phyloP scores from a whole-genome alignment of 2,888 invertebrate species.

The Bembecia ichneumoniformis region DNA sequence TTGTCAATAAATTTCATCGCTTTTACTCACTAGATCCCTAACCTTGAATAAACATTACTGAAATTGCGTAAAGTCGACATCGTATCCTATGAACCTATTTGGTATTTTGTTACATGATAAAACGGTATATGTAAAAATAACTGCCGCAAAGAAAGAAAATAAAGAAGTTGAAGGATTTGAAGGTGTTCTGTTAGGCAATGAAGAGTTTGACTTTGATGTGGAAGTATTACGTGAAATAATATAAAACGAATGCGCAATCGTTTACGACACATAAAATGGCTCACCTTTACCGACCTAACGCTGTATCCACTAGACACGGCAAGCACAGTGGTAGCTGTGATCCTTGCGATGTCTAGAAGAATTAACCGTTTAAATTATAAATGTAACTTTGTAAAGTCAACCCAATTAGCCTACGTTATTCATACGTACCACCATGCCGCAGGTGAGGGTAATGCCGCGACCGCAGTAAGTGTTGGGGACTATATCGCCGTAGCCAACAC shows the following conservation, averaged over 20 bases:
- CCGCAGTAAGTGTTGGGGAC: conserved; percentile 99
- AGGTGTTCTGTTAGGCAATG: conserved; percentile 24
- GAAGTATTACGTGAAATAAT: conserved; percentile 23
- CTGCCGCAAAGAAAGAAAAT: conserved; percentile 31
- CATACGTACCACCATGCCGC: conserved; percentile 98
- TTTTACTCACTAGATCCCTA: conserved; percentile 40
- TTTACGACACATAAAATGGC: conserved; percentile 67
- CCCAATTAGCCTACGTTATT: conserved; percentile 48
- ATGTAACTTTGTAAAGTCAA: conserved; percentile 28
- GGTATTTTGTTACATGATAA: no score
- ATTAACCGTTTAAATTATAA: conserved; percentile 22
- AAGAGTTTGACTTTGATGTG: conserved; percentile 72
- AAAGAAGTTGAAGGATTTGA: conserved; percentile 25
- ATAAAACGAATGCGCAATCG: conserved; percentile 33
- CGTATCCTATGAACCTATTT: no score
- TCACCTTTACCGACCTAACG: conserved; percentile 63
- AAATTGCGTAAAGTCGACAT: not conserved
- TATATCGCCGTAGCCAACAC: conserved; percentile 99
- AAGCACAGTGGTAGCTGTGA: conserved; percentile 21
- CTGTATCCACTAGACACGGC: conserved; percentile 40
- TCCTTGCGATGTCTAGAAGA: conserved; percentile 45
- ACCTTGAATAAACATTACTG: conserved; percentile 4
- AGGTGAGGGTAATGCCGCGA: conserved; percentile 97
- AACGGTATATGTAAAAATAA: not conserved
- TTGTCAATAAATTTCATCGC: conserved; percentile 62